Percentiles rank a stretch among this genome's conserved stretches.
These are phyloP conservation scores for Oophaga pumilio DNA, from an alignment of 2,113 vertebrate species.

Conservation along the genomic window DNA sequence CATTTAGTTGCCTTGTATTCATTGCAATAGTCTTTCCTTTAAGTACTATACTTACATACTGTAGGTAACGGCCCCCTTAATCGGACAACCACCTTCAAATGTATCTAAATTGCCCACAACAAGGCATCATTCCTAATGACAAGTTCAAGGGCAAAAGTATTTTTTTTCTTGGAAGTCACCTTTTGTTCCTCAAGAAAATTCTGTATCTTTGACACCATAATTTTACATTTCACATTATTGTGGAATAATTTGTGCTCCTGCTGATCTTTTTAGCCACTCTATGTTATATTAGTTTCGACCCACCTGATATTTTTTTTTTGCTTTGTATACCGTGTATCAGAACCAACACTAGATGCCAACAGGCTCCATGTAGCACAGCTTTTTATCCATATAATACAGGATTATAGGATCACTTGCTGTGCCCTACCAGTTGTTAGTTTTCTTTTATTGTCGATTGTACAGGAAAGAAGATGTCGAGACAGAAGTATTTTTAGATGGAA, in stretches of 20 bases:
- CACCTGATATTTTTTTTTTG: not conserved
- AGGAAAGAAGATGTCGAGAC: not conserved
- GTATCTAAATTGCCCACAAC: not conserved
- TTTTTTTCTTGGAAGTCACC: not conserved
- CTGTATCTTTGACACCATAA: not conserved
- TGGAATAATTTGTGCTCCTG: not conserved
- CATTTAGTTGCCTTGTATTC: not conserved
- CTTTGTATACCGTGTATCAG: not conserved
- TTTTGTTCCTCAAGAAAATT: not conserved
- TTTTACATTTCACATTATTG: not conserved
- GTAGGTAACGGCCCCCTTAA: not conserved
- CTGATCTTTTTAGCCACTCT: not conserved
- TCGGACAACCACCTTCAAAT: not conserved
- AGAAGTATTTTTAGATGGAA: not conserved
- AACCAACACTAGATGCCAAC: not conserved
- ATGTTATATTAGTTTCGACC: not conserved
- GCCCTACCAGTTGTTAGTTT: not conserved
- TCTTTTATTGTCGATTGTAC: not conserved
- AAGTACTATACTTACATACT: not conserved
- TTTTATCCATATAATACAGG: not conserved
- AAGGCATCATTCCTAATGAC: not conserved
- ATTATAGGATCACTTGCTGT: not conserved
- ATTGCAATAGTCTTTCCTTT: not conserved
- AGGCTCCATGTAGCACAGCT: not conserved
- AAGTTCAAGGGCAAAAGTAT: not conserved